Evolutionary conservation across 2,797 vertebrate genomes (phyloP).

Genomic region (Ptychadena robeensis): DNA sequence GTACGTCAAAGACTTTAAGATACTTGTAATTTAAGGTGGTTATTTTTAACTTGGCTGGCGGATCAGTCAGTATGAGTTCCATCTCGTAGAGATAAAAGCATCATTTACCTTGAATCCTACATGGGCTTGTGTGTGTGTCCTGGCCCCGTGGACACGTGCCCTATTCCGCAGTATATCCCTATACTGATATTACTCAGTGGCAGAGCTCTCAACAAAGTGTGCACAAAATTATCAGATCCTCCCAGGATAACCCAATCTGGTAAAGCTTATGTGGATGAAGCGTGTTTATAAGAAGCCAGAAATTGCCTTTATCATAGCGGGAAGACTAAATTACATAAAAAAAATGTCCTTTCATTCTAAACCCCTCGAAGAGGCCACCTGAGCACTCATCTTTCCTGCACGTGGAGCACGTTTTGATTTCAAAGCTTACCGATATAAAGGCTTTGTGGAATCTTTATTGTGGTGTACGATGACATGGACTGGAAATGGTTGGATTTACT

Average conservation of each 20-base stretch:
- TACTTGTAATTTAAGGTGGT: not conserved
- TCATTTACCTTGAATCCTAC: not conserved
- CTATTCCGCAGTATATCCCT: not conserved
- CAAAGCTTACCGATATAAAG: not conserved
- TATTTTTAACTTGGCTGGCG: not conserved
- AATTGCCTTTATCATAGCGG: not conserved
- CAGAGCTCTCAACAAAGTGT: not conserved
- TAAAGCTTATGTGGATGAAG: not conserved
- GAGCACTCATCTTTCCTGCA: not conserved
- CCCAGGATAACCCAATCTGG: slow-evolving; percentile 1
- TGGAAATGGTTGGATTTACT: not conserved
- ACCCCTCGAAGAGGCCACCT: not conserved
- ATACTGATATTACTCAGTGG: not conserved
- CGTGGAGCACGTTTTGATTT: not conserved
- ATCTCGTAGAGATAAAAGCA: not conserved
- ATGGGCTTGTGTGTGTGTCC: not conserved
- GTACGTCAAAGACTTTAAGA: not conserved
- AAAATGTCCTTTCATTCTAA: not conserved
- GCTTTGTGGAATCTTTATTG: not conserved
- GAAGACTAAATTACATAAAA: not conserved
- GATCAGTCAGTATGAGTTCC: not conserved
- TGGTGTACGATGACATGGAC: too few species aligned
- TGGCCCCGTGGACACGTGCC: not conserved
- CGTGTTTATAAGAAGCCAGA: not conserved
- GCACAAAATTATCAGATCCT: not conserved